Base-by-base conservation (phyloP, 2,113 vertebrate genomes). In the Ia io region DNA sequence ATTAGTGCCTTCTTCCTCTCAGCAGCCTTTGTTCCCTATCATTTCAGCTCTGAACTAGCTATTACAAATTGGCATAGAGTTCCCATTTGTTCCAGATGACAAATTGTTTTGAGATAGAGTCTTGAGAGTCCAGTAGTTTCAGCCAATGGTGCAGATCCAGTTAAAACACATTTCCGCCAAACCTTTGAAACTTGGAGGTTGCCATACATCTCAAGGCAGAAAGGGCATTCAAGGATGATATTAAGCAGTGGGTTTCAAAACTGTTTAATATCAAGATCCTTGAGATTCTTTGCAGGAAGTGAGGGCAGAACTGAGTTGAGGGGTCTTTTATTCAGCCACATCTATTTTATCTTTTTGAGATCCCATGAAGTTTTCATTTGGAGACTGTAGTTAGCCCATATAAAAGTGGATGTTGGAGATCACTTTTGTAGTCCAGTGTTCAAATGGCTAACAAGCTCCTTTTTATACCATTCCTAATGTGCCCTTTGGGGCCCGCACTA, bases 1-100 rank as follows among this genome's bases (percentile, higher is more conserved):
- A 85, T 25, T 93, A 82, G n/a, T 69, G 59, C 85, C 59, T 93
- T 95, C 37, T 90, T 94, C 49, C 20, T 85, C 74, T 96, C 82
- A 90, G 70, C 30, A 91, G 47, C 94, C 51, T 85, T 96, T 79
- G 83, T 97, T 94, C 77, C 74, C 5, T 94, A 37, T 91, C 35
- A 70, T 86, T 91, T 93, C 35, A 95, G 22, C 53, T 93, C 69
- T 95, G 67, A 94, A 78, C 30, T 90, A 78, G 86, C 25, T 67
- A 69, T 78, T 85, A 91, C 22, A 95, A 56, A 84, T 85, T 3
- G 30, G 56, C 20, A 61, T 35, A 96, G 86, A 91, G 35, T 32
- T 71, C 23, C 20, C 13, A 76, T 59, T 85, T 53, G 44, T 74
- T 96, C 82, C 77, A 94, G 65, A 84, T 90, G 84, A 76, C 53